Evolutionary conservation across 2,888 invertebrate genomes (phyloP), one percentile per base, ranked within the genome.

Genomic region (Eudemis profundana): DNA sequence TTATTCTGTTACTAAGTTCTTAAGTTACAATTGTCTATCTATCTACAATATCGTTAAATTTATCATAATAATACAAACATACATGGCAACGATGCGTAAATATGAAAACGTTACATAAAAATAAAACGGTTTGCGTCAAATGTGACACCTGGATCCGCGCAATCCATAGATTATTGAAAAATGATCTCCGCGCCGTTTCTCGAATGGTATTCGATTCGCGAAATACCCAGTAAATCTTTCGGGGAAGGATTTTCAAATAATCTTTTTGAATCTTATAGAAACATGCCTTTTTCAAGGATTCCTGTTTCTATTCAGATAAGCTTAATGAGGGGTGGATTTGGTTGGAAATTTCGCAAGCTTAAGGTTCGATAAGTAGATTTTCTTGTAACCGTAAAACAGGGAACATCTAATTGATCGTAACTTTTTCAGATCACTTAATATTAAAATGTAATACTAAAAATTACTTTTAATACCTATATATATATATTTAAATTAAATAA

Each of bases 111-210:
- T 23, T 44, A 51, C 36, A 64, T 51, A 44, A 42, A 49, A 57
- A 63, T 63, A 63, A 56, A 63, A 64, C 36, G 57, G 36, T 64
- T 64, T 50, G 23, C 42, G 36, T 57, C 64, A 50, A 64, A 64
- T 59, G 59, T 44, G 64, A 72, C 70, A 77, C 72, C 71, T 71
- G 70, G 68, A 76, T 72, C 67, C 69, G 69, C 61, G 69, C 73
- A 78, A 82, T 81, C 78, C 76, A 70, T 70, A 79, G 80, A 83
- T 86, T 87, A 87, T 86, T 84, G 86, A 81, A 83, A 84, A 85
- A 80, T 85, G 76, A 85, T 86, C 78, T 78, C 42, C 67, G 40
- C 69, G 62, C 68, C 73, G 73, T 76, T 75, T 69, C 76, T 69
- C 74, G 77, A 82, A 82, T 76, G 79, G 78, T 79, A 81, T 82